Conservation (phyloP, 2,113 vertebrate genomes). For the Eulacestoma nigropectus region DNA sequence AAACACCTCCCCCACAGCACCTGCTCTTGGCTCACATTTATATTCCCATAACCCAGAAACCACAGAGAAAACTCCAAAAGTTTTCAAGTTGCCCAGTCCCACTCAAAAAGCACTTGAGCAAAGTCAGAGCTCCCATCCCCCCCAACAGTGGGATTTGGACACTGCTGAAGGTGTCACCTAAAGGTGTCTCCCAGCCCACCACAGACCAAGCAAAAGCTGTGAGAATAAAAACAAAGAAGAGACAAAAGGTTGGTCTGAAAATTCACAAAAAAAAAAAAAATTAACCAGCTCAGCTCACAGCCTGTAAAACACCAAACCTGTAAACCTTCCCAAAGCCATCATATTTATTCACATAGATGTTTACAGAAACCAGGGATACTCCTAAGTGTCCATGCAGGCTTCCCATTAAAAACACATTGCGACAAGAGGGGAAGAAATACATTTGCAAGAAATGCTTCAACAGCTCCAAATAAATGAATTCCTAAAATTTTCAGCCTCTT, state of each 20-base stretch:
- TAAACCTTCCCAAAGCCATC: neutral
- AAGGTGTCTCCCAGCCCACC: fast-evolving
- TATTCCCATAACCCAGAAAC: neutral
- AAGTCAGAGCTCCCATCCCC: neutral
- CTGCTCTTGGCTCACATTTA: neutral
- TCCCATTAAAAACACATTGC: neutral
- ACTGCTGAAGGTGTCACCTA: neutral
- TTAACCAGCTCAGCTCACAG: neutral
- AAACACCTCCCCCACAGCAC: neutral
- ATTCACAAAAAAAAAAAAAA: neutral
- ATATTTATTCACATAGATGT: neutral
- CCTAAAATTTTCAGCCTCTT: neutral
- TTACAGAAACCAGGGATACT: neutral
- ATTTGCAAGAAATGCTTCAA: neutral
- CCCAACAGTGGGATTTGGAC: neutral
- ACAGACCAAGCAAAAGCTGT: neutral
- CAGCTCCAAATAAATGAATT: neutral
- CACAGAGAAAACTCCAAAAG: neutral
- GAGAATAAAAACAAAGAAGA: neutral
- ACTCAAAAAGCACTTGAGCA: neutral
- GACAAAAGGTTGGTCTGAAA: neutral
- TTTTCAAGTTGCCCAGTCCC: neutral
- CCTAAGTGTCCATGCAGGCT: neutral
- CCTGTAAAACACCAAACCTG: neutral
- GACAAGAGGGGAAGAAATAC: fast-evolving